Evolutionary conservation across 1,140 invertebrate genomes (phyloP), one percentile per base, ranked within the genome.

Genomic region (Lethrus apterus): DNA sequence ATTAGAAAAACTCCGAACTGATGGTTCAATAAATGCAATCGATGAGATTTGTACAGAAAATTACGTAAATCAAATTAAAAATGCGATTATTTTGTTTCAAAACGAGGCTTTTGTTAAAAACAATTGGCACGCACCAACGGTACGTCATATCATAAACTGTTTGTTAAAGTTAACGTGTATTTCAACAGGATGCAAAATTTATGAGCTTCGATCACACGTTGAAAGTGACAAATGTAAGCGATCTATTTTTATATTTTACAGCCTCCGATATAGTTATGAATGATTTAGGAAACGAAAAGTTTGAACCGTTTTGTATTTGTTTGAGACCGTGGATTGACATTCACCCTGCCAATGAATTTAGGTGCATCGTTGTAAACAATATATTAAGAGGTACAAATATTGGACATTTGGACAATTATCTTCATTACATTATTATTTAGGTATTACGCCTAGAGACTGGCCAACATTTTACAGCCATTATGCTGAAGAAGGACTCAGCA

Each of bases 361-460:
- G 63, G 15, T 63, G 63, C 44, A 62, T 65, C 48, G 56, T 65
- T 15, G 51, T 65, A 14, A 63, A 63, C 44, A 59, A 62, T 41
- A 48, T 60, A n/a, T 47, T 65, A 30, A 48, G 59, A 44, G 60
- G 44, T 46, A 29, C 11, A 36, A 17, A 29, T 32, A 26, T 24
- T 44, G 2, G 20, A 38, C 8, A 30, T 29, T 48, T 15, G 30
- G 8, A 5, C 44, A 30, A 19, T 40, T 2, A 21, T 19, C 3
- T 36, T 36, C 4, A 35, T 35, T 35, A 35, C 1, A 29, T 15
- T 19, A 34, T 11, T 10, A 38, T 35, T 29, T 24, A 50, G 55
- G 59, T 15, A 65, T 65, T 14, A 62, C 59, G 8, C 58, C 60
- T 7, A 56, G 63, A 40, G 63, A 65, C 51, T 65, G 60, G 60